A percentile compares a stretch with the other conserved stretches of the same genome.
These are phyloP conservation scores for Pandemis heparana DNA, from an alignment of 2,888 invertebrate species.

Conservation along the genomic window DNA sequence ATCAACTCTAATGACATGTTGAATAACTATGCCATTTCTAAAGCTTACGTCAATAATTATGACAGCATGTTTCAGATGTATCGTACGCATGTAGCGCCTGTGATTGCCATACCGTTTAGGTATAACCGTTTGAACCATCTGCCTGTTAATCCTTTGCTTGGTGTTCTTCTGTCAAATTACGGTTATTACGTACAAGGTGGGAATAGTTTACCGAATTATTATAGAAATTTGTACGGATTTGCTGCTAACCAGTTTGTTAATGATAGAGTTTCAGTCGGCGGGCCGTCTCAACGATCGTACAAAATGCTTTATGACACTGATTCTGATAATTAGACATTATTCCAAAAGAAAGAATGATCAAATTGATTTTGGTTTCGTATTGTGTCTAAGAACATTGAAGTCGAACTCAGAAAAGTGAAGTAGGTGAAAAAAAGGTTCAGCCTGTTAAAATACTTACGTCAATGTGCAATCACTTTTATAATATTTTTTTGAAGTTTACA, in stretches of 20 bases:
- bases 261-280: background rate
- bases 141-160: slow-evolving; percentile 85
- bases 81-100: background rate
- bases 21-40: slow-evolving; percentile 68
- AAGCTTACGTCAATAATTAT: background rate
- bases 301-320: slow-evolving; percentile 81
- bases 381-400: too few relatives aligned
- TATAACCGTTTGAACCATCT: slow-evolving; percentile 85
- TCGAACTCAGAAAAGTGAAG: too few relatives aligned
- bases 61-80: slow-evolving; percentile 47
- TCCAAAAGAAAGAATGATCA: too few relatives aligned
- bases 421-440: too few relatives aligned
- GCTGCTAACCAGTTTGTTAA: slow-evolving; percentile 47
- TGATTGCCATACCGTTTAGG: slow-evolving; percentile 52
- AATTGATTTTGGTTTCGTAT: too few relatives aligned
- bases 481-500: too few relatives aligned
- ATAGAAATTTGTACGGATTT: slow-evolving; percentile 86
- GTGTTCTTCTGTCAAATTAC: slow-evolving; percentile 87
- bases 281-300: slow-evolving; percentile 63
- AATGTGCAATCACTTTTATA: too few relatives aligned
- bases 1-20: slow-evolving; percentile 63
- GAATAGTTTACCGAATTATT: slow-evolving; percentile 67
- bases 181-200: slow-evolving; percentile 84
- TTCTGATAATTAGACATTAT: slow-evolving; percentile 46
- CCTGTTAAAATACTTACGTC: too few relatives aligned